phyloP scores from a whole-genome alignment of 1,140 invertebrate genomes.

The Luehdorfia chinensis region DNA sequence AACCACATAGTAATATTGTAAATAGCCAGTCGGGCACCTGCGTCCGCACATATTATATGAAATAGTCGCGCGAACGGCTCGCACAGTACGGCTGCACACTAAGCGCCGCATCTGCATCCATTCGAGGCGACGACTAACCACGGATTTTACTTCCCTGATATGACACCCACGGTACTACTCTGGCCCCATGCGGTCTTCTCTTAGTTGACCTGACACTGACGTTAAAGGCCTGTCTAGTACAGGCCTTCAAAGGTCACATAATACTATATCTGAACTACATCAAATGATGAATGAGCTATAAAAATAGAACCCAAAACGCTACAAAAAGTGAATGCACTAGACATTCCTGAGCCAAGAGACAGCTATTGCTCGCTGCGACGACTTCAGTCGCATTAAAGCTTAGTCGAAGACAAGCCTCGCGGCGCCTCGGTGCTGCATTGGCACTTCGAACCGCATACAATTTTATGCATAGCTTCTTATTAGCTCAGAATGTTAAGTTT shows the following conservation, averaged over 20 bases:
- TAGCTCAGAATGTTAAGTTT: conserved; percentile 17
- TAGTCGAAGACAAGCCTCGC: not conserved
- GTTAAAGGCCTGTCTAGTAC: not conserved
- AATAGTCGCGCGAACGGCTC: not conserved
- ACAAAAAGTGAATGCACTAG: not conserved
- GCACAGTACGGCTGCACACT: not conserved
- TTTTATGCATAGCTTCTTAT: conserved; percentile 19
- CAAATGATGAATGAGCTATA: too few relatives aligned
- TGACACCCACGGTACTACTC: not conserved
- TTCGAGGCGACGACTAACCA: not conserved
- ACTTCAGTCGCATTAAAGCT: not conserved
- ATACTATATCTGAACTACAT: too few relatives aligned
- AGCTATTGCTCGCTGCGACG: not conserved
- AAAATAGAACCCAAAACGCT: too few relatives aligned
- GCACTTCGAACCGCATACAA: not conserved
- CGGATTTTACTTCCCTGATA: not conserved
- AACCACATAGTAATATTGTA: not conserved
- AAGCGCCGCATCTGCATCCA: not conserved
- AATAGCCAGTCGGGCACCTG: not conserved
- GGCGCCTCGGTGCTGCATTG: not conserved
- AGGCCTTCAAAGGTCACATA: not conserved
- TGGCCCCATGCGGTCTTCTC: not conserved
- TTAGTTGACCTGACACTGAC: too few relatives aligned
- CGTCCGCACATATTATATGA: not conserved
- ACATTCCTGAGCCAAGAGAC: conserved; percentile 9